Evolutionary conservation across 2,888 invertebrate genomes (phyloP).

Genomic region (Ceramica pisi): DNA sequence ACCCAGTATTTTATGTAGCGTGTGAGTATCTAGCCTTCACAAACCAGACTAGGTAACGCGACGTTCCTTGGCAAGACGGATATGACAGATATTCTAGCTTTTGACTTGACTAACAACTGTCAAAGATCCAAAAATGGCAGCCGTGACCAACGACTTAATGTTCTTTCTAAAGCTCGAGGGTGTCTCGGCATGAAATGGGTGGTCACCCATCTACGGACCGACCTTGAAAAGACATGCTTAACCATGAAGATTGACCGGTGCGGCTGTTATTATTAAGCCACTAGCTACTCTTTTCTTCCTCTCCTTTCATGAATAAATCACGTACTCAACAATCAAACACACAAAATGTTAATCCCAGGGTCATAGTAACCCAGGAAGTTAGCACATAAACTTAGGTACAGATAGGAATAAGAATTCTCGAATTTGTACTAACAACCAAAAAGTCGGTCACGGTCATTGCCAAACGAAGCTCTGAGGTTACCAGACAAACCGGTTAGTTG

Average conservation of each 20-base stretch:
- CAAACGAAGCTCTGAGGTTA: slow-evolving; percentile 39
- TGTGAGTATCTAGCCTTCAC: too few relatives aligned
- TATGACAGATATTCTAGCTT: not conserved
- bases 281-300: not conserved
- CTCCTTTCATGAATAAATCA: not conserved
- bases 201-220: not conserved
- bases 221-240: not conserved
- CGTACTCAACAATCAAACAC: not conserved
- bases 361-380: slow-evolving; percentile 27
- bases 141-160: not conserved
- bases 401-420: slow-evolving; percentile 12
- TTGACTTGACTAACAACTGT: not conserved
- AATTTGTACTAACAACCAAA: slow-evolving; percentile 7
- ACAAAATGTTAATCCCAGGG: slow-evolving; percentile 26
- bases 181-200: not conserved
- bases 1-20: too few relatives aligned
- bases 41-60: too few relatives aligned
- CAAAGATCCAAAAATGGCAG: not conserved
- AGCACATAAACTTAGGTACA: slow-evolving; percentile 11
- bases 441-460: slow-evolving; percentile 53
- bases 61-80: too few relatives aligned
- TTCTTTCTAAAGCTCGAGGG: not conserved
- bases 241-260: not conserved
- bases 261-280: not conserved
- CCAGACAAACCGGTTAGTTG: slow-evolving; percentile 41